phyloP scores from a whole-genome alignment of 2,888 invertebrate species.

The Eupithecia tripunctaria region DNA sequence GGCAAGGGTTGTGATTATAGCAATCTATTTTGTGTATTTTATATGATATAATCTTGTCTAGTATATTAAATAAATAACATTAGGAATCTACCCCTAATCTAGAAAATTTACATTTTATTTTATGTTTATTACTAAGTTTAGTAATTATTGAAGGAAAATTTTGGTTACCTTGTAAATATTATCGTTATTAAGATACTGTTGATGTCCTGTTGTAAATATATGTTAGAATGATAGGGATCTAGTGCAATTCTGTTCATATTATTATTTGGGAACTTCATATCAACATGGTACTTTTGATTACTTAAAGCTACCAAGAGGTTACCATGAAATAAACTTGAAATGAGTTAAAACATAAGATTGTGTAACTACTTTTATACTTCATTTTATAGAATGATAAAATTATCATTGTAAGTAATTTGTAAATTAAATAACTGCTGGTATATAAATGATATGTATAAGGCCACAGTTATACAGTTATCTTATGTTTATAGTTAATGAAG shows the following conservation, averaged over 20 bases:
- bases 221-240: slow-evolving; percentile 41
- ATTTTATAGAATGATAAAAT: neutral
- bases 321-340: slow-evolving; percentile 10
- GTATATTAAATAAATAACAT: slow-evolving; percentile 20
- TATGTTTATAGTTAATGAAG: slow-evolving; percentile 46
- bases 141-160: slow-evolving; percentile 5
- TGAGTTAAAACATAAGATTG: neutral
- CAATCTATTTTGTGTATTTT: slow-evolving; percentile 53
- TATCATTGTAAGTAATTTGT: neutral
- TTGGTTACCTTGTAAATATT: slow-evolving; percentile 3
- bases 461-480: slow-evolving; percentile 17
- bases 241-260: slow-evolving; percentile 47
- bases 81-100: slow-evolving; percentile 20
- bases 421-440: neutral
- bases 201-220: slow-evolving; percentile 30
- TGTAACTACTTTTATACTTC: neutral
- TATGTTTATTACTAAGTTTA: slow-evolving; percentile 2
- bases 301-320: slow-evolving; percentile 7
- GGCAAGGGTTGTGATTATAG: slow-evolving; percentile 70
- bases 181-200: neutral
- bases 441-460: slow-evolving; percentile 9
- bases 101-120: slow-evolving; percentile 21
- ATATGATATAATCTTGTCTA: slow-evolving; percentile 34
- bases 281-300: neutral
- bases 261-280: slow-evolving; percentile 4